Percentiles rank a stretch among this genome's conserved stretches.
Conservation (phyloP, 2,113 vertebrate genomes). For the Perognathus longimembris region DNA sequence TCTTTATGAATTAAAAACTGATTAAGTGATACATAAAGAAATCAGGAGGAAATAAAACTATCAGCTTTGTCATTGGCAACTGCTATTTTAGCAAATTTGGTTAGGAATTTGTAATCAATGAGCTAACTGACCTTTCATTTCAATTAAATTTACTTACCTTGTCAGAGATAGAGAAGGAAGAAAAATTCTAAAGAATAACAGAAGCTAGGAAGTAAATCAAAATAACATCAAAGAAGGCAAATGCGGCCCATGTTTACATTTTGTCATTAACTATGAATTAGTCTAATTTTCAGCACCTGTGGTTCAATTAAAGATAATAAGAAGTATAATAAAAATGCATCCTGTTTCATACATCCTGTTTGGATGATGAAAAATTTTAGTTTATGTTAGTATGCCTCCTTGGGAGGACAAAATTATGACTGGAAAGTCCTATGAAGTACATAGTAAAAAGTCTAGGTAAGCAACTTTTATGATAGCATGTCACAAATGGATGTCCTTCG, state of each 20-base stretch:
- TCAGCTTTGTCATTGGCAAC: neutral
- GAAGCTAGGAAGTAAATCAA: neutral
- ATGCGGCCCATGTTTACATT: neutral
- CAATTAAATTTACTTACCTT: neutral
- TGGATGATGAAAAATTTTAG: neutral
- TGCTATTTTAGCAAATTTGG: conserved; percentile 43
- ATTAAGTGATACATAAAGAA: conserved; percentile 18
- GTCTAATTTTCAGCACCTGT: neutral
- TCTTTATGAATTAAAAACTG: conserved; percentile 33
- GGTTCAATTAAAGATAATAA: conserved; percentile 15
- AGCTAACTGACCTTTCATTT: conserved; percentile 9
- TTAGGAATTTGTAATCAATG: conserved; percentile 24
- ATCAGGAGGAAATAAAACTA: conserved; percentile 27
- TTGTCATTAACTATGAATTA: neutral
- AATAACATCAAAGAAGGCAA: conserved; percentile 24
- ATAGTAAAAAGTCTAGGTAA: neutral
- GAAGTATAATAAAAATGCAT: neutral
- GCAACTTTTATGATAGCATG: neutral
- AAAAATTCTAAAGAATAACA: neutral
- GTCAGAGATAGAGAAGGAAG: neutral
- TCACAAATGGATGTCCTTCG: neutral
- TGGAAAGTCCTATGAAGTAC: neutral
- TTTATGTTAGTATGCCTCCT: neutral
- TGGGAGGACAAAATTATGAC: neutral
- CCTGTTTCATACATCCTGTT: neutral